Evolutionary conservation across 1,140 invertebrate species (phyloP), one percentile per base, ranked within the genome.

Genomic region (Lysiphlebus fabarum): DNA sequence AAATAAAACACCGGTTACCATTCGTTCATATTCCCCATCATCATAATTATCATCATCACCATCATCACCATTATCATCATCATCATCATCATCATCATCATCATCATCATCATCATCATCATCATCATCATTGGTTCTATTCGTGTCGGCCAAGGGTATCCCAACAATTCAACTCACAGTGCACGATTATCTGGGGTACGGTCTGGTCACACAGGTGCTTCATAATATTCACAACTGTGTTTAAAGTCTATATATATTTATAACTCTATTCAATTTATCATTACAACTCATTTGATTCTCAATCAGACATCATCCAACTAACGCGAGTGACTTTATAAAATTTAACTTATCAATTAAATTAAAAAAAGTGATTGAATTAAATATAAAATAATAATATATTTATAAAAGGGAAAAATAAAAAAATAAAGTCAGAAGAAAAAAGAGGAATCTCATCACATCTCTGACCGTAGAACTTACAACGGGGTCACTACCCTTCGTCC

Each of bases 401-500:
- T 14, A 12, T 10, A 41, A 57, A 40, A 36, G 14, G 40, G 2
- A 7, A 40, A 41, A 26, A 40, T 49, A 6, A 26, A 41, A 36
- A 47, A 36, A 40, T 37, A 37, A 53, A 56, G 47, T 50, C 41
- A 17, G 7, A 12, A 26, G 8, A 33, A 57, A 17, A 38, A 38
- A 43, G 56, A 64, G 55, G 54, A 37, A 56, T 54, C 49, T 11
- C 38, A 33, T 36, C 47, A 50, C 64, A n/a, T 26, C 17, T 26
- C 17, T 26, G 17, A 26, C 17, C 17, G 17, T 26, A 26, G 17
- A 64, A 61, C 67, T 67, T 68, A 66, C 61, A 65, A 64, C 69
- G 70, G 72, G 73, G 73, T 75, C 73, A 71, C 73, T 75, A 75
- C 72, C 71, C 72, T 74, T 73, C 65, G 68, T 66, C 69, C 67